Percentiles rank a stretch among this genome's conserved stretches.
These are phyloP conservation scores for Sogatella furcifera DNA, from an alignment of 1,140 invertebrate genomes.

Conservation along the genomic window DNA sequence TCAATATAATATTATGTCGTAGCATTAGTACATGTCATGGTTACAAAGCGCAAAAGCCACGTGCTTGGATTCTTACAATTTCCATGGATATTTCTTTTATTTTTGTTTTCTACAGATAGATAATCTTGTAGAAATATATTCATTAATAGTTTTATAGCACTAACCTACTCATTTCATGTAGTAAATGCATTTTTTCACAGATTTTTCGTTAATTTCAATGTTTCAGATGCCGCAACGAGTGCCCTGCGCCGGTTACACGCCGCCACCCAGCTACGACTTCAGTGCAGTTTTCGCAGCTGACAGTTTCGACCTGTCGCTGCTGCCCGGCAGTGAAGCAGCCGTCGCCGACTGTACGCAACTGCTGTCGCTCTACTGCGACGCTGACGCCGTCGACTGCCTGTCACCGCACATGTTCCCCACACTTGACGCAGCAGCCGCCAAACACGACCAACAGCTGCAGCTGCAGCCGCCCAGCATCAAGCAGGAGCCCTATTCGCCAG, in stretches of 20 bases:
- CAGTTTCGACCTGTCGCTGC: constrained; percentile 59
- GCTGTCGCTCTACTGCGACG: constrained; percentile 35
- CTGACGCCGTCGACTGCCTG: constrained; percentile 21
- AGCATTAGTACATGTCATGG: no score
- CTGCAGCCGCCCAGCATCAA: constrained; percentile 13
- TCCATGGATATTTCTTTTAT: no score
- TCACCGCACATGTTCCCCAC: constrained; percentile 38
- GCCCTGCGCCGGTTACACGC: constrained; percentile 48
- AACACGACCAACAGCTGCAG: not conserved
- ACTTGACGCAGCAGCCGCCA: constrained; percentile 12
- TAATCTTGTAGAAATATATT: no score
- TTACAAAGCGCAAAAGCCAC: no score
- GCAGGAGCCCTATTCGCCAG: constrained; percentile 12
- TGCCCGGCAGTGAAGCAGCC: constrained; percentile 44
- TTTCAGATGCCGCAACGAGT: constrained; percentile 75
- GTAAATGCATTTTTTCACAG: no score
- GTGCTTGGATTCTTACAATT: no score
- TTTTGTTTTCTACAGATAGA: no score
- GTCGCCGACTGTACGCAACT: constrained; percentile 41
- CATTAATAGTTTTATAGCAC: no score
- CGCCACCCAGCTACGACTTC: constrained; percentile 55
- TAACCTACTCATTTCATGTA: no score
- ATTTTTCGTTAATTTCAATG: not conserved
- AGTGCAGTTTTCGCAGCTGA: constrained; percentile 48
- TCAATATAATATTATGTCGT: no score